Percentiles rank a stretch among this genome's conserved stretches.
Conservation (phyloP, 2,888 invertebrate genomes). For the Mesoligia furuncula region DNA sequence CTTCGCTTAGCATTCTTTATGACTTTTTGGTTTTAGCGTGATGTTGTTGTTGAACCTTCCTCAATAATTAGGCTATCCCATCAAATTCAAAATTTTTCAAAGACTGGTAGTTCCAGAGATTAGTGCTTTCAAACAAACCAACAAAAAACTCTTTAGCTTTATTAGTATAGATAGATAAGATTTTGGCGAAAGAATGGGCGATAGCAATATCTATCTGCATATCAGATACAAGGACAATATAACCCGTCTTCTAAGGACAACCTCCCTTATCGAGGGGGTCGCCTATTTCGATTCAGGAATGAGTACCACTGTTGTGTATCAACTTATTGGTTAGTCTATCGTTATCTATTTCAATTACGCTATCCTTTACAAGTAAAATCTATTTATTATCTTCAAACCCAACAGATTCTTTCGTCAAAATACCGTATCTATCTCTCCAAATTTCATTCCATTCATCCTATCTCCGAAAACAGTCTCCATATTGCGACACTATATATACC, state of each 20-base stretch:
- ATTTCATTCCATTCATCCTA: constrained; percentile 18
- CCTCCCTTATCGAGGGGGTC: too few species aligned
- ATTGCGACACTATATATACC: constrained; percentile 10
- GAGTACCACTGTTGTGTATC: background rate
- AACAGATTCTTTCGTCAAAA: constrained; percentile 3
- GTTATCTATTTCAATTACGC: background rate
- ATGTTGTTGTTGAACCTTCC: too few species aligned
- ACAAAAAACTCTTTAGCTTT: too few species aligned
- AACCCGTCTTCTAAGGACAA: background rate
- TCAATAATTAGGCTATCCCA: too few species aligned
- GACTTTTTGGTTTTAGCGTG: too few species aligned
- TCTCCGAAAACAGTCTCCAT: constrained; percentile 22
- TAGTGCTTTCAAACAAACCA: background rate
- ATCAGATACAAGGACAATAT: background rate
- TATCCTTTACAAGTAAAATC: background rate
- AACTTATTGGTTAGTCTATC: background rate
- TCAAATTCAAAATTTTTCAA: background rate
- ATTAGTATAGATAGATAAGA: too few species aligned
- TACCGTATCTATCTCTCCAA: background rate
- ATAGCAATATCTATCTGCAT: too few species aligned
- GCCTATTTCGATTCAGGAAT: background rate
- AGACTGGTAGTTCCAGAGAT: background rate
- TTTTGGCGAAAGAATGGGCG: too few species aligned
- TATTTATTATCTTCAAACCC: background rate
- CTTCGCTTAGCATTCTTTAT: too few species aligned